Evolutionary conservation across 2,888 invertebrate species (phyloP).

Genomic region (Gryllus longicercus): DNA sequence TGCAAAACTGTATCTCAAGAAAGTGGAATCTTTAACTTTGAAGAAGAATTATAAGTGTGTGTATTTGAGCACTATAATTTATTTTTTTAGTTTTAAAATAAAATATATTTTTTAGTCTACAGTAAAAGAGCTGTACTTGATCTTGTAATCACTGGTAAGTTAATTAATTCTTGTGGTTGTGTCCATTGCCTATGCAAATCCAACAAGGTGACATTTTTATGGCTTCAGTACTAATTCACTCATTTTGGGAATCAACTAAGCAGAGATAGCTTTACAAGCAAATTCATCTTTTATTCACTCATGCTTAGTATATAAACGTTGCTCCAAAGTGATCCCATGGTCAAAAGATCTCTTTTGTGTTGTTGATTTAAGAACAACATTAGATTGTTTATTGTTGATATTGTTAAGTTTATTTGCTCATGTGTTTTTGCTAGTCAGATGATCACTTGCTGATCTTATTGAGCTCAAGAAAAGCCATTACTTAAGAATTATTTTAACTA

Average conservation of each 20-base stretch:
- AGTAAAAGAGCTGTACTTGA: background rate
- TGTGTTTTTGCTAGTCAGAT: constrained; percentile 28
- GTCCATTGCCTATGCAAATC: background rate
- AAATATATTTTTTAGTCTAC: background rate
- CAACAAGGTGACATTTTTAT: background rate
- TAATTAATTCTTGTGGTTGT: background rate
- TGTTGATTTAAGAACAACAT: constrained; percentile 24
- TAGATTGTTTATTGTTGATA: constrained; percentile 26
- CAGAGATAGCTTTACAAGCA: background rate
- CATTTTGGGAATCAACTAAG: background rate
- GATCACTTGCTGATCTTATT: constrained; percentile 21
- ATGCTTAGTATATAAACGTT: background rate
- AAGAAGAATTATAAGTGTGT: constrained; percentile 2
- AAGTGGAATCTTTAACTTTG: background rate
- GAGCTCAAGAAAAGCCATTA: constrained; percentile 22
- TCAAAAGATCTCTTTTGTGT: constrained; percentile 28
- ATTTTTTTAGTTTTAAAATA: background rate
- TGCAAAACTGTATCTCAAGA: background rate
- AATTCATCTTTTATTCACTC: background rate
- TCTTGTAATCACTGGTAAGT: background rate
- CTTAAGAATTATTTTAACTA: constrained; percentile 25
- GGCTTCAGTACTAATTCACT: background rate
- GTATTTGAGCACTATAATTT: background rate
- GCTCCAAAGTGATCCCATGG: background rate
- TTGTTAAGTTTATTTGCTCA: constrained; percentile 30